A percentile compares a stretch with the other conserved stretches of the same genome.
Conservation (phyloP, 2,888 invertebrate species). For the Embidobia sp. region DNA sequence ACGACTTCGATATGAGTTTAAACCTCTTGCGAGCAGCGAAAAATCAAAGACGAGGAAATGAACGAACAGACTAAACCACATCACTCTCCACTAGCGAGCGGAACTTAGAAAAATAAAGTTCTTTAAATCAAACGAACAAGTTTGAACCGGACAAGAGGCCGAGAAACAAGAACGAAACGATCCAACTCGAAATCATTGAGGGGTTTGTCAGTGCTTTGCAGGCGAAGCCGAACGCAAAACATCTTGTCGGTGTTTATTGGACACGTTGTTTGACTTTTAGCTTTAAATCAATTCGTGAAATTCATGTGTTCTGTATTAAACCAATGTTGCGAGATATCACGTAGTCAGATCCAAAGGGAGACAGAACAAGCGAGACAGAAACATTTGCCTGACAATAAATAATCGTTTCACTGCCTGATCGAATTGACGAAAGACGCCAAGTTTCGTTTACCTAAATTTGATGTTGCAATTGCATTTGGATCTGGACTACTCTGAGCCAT, state of each 20-base stretch:
- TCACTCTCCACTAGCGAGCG: constrained; percentile 3
- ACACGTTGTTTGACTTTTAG: constrained; percentile 53
- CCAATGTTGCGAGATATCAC: constrained; percentile 23
- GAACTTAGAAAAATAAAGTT: constrained; percentile 22
- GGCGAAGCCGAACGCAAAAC: constrained; percentile 55
- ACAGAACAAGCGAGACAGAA: not conserved
- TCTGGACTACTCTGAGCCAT: constrained; percentile 22
- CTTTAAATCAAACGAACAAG: not conserved
- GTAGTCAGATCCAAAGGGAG: constrained; percentile 26
- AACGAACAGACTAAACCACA: constrained; percentile 35
- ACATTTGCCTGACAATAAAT: constrained; percentile 53
- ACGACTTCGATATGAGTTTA: constrained; percentile 79
- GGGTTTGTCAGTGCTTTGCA: constrained; percentile 51
- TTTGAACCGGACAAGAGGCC: not conserved
- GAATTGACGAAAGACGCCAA: constrained; percentile 35
- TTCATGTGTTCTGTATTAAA: constrained; percentile 55
- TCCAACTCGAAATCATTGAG: constrained; percentile 19
- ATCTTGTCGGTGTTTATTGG: constrained; percentile 48
- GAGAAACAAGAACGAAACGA: not conserved
- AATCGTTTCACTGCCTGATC: constrained; percentile 61
- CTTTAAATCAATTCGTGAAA: constrained; percentile 47
- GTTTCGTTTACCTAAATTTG: constrained; percentile 15
- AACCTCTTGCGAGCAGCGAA: not conserved
- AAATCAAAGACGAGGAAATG: not conserved
- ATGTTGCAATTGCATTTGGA: constrained; percentile 21